Conservation (phyloP, 1,140 invertebrate genomes). For the Panonychus citri region DNA sequence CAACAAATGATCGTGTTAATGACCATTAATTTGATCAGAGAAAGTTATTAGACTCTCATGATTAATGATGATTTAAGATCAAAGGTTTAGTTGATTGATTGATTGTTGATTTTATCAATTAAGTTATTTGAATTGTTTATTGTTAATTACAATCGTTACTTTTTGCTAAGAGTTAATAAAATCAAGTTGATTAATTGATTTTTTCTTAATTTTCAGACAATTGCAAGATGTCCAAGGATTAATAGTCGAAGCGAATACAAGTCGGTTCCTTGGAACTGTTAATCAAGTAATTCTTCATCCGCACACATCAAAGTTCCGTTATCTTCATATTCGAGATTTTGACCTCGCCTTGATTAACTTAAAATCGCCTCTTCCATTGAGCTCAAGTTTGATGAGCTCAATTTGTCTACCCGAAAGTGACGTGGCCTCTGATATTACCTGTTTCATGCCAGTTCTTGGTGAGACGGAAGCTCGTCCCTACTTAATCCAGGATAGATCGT, state of each 20-base stretch:
- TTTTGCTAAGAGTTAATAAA: too few species aligned
- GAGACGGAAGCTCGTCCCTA: slow-evolving; percentile 7
- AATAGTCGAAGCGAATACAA: not conserved
- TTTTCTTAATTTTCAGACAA: not conserved
- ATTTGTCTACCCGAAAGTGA: slow-evolving; percentile 28
- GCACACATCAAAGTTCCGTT: slow-evolving; percentile 12
- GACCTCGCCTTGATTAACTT: slow-evolving; percentile 33
- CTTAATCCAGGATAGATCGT: slow-evolving; percentile 5
- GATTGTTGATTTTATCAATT: too few species aligned
- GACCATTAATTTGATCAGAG: too few species aligned
- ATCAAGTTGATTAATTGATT: too few species aligned
- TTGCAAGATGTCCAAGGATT: not conserved
- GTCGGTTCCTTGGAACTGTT: not conserved
- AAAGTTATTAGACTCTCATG: too few species aligned
- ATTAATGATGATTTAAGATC: too few species aligned
- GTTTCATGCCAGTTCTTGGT: slow-evolving; percentile 9
- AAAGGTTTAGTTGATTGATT: too few species aligned
- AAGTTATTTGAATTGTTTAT: too few species aligned
- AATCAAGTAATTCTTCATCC: slow-evolving; percentile 11
- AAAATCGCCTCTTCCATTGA: slow-evolving; percentile 27
- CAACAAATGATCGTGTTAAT: too few species aligned
- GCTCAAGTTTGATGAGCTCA: slow-evolving; percentile 27
- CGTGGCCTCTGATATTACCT: slow-evolving; percentile 20
- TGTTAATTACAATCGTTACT: too few species aligned
- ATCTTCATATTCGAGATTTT: slow-evolving; percentile 16